Evolutionary conservation across 2,797 vertebrate species (phyloP).

Genomic region (Paratrypauchen microcephalus): DNA sequence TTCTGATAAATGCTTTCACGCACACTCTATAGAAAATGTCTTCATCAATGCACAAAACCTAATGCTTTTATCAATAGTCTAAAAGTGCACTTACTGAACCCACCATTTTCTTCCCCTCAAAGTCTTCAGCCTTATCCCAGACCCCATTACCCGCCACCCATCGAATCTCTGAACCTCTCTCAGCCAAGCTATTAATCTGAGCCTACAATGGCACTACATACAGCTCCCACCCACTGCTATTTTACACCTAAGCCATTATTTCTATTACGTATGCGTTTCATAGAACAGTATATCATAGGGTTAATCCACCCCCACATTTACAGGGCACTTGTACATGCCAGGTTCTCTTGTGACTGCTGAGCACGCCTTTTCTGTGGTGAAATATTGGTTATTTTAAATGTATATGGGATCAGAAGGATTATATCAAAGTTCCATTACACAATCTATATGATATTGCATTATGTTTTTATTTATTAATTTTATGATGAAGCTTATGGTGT

Average conservation of each 20-base stretch:
- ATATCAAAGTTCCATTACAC: neutral
- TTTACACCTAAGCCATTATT: neutral
- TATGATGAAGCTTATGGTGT: neutral
- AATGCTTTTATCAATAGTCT: neutral
- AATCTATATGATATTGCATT: neutral
- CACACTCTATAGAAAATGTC: neutral
- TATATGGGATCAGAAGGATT: neutral
- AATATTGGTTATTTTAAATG: neutral
- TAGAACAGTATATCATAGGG: neutral
- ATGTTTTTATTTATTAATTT: neutral
- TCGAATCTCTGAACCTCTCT: constrained; percentile 1
- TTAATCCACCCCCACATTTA: neutral
- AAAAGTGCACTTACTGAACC: neutral
- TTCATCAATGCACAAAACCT: neutral
- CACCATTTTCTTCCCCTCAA: neutral
- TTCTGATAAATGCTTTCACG: constrained; percentile 1
- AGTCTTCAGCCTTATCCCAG: neutral
- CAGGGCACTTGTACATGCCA: neutral
- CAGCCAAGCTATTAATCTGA: neutral
- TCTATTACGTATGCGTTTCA: constrained; percentile 1
- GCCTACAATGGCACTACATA: no score
- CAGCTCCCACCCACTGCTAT: neutral
- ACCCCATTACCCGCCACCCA: neutral
- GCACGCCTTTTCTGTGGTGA: neutral
- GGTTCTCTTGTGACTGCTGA: neutral